Base-by-base conservation (phyloP, 2,888 invertebrate genomes). In the Xestobium rufovillosum region DNA sequence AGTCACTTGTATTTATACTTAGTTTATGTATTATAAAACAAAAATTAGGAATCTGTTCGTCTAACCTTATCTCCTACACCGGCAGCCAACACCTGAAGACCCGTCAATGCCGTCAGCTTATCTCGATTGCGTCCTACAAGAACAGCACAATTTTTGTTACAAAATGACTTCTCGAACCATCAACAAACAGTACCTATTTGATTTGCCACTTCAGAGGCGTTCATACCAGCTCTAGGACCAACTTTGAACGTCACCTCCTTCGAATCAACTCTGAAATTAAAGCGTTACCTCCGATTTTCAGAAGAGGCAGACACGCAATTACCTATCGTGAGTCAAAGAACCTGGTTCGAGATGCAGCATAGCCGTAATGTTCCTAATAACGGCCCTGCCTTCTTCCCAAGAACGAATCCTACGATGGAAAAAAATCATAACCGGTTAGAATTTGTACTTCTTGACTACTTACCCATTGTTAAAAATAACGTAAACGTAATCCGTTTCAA, bases 61-160 rank as follows among this genome's bases (percentile, higher is more conserved):
- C 66, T 73, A 68, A 85, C 87, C 72, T 80, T 78, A 55, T 87
- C 82, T 14, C 89, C 89, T 38, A 89, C 78, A 19, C 87, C 88
- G 13, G 83, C 80, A 16, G 77, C 72, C 14, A 76, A 60, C 28
- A 88, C 76, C 49, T 79, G 76, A 4, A 83, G 75, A 16, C 84
- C 83, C 14, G 81, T 73, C 36, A 73, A 69, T 4, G 73, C 68
- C 33, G 75, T 72, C 15, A 89, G 66, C 49, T 80, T 70, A 31
- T 77, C 76, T 53, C 80, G 81, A 39, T 85, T 75, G 10, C 72
- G 54, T 43, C 66, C 76, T 76, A 56, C 31, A 66, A 62, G 40
- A 41, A 46, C 25, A 12, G 4, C 4, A 10, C n/a, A 29, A 17
- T 6, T 26, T 17, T 25, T 25, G 8, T 10, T 14, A 11, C 28